These are phyloP conservation scores for Dasypogon diadema DNA, from an alignment of 2,888 invertebrate genomes.

Conservation along the genomic window DNA sequence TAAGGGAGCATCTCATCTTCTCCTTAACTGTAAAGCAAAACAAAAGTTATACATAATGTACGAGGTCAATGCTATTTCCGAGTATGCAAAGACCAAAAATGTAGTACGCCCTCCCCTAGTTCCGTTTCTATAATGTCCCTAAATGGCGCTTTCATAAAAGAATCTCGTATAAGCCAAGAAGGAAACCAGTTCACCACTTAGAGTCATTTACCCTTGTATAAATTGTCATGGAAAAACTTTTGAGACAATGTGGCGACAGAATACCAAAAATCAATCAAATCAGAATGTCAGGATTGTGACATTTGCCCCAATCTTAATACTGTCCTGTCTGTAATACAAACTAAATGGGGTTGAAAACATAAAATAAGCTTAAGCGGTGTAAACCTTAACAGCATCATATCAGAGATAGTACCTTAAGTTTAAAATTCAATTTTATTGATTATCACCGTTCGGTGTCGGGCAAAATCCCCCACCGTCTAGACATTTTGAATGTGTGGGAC, in stretches of 20 bases:
- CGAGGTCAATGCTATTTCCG: no score
- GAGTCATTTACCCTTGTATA: background rate
- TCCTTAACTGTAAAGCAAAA: no score
- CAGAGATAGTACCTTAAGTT: constrained; percentile 1
- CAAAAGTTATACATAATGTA: no score
- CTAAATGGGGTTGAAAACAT: background rate
- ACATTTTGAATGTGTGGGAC: background rate
- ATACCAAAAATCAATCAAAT: background rate
- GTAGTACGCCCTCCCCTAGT: no score
- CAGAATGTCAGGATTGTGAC: background rate
- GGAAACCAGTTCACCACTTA: background rate
- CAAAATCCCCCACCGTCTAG: constrained; percentile 1
- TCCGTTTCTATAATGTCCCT: no score
- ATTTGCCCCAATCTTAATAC: background rate
- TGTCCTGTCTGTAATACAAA: background rate
- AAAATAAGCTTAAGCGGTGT: background rate
- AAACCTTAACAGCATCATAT: background rate
- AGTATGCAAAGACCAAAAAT: no score
- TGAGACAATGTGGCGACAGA: constrained; percentile 6
- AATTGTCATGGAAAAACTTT: constrained; percentile 5
- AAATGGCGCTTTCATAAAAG: background rate
- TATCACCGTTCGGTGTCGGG: background rate
- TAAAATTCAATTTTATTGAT: constrained; percentile 8
- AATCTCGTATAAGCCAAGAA: background rate
- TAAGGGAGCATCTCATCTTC: no score